Percentiles rank a stretch among this genome's conserved stretches.
Conservation (phyloP, 2,888 invertebrate genomes). For the Alloscopus bannaensis region DNA sequence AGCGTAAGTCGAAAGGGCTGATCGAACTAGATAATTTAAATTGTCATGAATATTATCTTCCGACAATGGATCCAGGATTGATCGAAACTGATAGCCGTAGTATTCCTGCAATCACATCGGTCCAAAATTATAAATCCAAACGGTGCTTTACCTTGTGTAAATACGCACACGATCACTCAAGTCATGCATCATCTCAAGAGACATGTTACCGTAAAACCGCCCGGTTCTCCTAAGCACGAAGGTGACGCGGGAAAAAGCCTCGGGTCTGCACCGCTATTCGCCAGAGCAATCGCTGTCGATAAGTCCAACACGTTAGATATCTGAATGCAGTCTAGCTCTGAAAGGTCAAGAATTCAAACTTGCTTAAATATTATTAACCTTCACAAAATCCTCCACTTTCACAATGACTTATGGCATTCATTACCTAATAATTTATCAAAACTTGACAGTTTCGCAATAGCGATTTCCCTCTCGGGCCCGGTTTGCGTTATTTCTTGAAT, state of each 20-base stretch:
- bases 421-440: constrained; percentile 45
- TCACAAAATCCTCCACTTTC: too few relatives aligned
- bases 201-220: too few relatives aligned
- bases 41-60: constrained; percentile 63
- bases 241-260: constrained; percentile 84
- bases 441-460: constrained; percentile 49
- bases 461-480: constrained; percentile 49
- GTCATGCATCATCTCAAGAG: too few relatives aligned
- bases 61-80: constrained; percentile 61
- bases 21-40: constrained; percentile 69
- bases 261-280: constrained; percentile 84
- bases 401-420: too few relatives aligned
- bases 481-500: constrained; percentile 49
- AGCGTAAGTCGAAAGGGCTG: constrained; percentile 69
- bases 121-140: not conserved
- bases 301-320: too few relatives aligned
- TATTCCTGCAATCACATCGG: constrained; percentile 29
- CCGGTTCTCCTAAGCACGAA: constrained; percentile 8
- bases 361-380: too few relatives aligned
- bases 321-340: too few relatives aligned
- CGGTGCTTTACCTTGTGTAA: too few relatives aligned
- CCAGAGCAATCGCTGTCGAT: constrained; percentile 85
- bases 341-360: too few relatives aligned
- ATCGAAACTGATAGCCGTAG: constrained; percentile 57
- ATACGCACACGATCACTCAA: too few relatives aligned